Percentiles rank a stretch among this genome's conserved stretches.
phyloP scores from a whole-genome alignment of 2,797 vertebrate species.

The Gadopsis bispinosus region DNA sequence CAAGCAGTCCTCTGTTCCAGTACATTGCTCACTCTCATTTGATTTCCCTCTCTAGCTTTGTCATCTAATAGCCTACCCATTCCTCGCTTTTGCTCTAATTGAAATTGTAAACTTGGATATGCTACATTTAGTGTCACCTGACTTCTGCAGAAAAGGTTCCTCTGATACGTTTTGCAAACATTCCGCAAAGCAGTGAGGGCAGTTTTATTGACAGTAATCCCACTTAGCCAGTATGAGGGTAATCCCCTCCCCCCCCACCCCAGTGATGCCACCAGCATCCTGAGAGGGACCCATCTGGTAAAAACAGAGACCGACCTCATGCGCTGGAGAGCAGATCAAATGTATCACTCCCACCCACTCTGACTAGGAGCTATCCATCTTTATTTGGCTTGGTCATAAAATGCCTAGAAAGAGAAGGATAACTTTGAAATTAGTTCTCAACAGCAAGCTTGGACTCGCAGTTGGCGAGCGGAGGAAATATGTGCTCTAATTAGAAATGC shows the following conservation, averaged over 20 bases:
- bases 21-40: conserved; percentile 38
- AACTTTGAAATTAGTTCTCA: conserved; percentile 71
- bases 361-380: conserved; percentile 62
- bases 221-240: conserved; percentile 47
- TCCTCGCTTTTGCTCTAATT: conserved; percentile 50
- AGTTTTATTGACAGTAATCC: conserved; percentile 53
- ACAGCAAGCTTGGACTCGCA: conserved; percentile 46
- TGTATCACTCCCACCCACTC: conserved; percentile 65
- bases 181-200: conserved; percentile 2
- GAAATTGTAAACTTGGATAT: conserved; percentile 16
- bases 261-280: conserved; percentile 46
- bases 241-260: conserved; percentile 41
- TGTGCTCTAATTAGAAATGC: conserved; percentile 75
- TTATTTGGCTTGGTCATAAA: conserved; percentile 71
- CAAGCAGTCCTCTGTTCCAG: conserved; percentile 43
- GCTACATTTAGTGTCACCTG: conserved; percentile 9
- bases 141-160: conserved; percentile 10
- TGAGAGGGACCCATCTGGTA: conserved; percentile 56
- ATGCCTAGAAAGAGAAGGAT: conserved; percentile 61
- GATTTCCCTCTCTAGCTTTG: conserved; percentile 5
- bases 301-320: conserved; percentile 40
- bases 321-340: conserved; percentile 55
- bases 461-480: conserved; percentile 58
- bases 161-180: conserved; percentile 47
- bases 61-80: conserved; percentile 27